Percentiles rank a stretch among this genome's conserved stretches.
phyloP scores from a whole-genome alignment of 2,797 vertebrate species.

The Cirrhinus mrigala region DNA sequence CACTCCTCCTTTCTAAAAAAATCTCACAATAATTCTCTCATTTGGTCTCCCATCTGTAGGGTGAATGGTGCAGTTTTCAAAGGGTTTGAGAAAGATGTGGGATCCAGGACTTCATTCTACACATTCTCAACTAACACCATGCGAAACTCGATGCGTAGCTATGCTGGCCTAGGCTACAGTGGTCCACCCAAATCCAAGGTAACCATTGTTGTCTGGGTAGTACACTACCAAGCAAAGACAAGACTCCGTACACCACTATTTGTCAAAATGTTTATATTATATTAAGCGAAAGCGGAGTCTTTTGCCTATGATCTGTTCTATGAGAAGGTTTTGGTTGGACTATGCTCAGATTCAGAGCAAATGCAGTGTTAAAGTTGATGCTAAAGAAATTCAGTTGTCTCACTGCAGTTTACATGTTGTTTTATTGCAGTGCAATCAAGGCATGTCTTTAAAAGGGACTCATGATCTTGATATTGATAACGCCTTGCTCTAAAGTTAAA shows the following conservation, averaged over 20 bases:
- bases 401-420: background rate
- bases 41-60: conserved; percentile 63
- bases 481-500: background rate
- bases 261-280: background rate
- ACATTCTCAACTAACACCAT: conserved; percentile 86
- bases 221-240: background rate
- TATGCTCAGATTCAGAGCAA: background rate
- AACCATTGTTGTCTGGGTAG: background rate
- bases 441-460: background rate
- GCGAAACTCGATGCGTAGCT: conserved; percentile 79
- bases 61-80: conserved; percentile 79
- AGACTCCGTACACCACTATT: background rate
- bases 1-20: background rate
- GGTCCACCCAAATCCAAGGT: conserved; percentile 73
- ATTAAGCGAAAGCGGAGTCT: background rate
- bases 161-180: conserved; percentile 67
- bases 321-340: background rate
- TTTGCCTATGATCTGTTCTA: background rate
- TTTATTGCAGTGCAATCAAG: background rate
- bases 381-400: background rate
- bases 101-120: conserved; percentile 82
- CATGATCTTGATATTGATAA: background rate
- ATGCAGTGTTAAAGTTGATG: background rate
- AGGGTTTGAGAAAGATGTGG: conserved; percentile 83
- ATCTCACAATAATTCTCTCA: background rate